phyloP scores from a whole-genome alignment of 2,113 vertebrate species.

The Emydura subglobosa region DNA sequence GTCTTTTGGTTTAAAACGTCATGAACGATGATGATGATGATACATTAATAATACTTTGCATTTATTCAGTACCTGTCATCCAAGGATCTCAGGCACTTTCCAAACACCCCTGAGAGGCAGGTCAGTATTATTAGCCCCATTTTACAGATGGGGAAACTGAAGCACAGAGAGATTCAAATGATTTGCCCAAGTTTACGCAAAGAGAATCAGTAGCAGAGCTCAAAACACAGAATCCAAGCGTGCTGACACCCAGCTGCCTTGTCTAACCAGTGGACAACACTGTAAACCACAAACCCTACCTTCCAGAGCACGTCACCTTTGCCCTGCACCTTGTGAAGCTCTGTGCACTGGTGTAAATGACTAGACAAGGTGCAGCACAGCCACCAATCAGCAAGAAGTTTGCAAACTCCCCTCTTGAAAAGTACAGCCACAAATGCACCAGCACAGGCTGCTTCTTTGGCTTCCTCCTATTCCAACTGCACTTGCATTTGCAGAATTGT shows the following conservation, averaged over 20 bases:
- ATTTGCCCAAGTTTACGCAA: neutral
- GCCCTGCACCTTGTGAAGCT: accelerated
- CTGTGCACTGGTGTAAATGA: neutral
- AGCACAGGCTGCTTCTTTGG: accelerated
- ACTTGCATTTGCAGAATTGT: neutral
- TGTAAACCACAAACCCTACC: neutral
- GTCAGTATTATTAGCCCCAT: neutral
- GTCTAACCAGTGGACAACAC: neutral
- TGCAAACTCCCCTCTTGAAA: neutral
- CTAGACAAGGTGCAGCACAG: neutral
- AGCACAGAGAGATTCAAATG: neutral
- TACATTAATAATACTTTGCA: accelerated
- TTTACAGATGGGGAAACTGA: neutral
- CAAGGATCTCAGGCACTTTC: accelerated
- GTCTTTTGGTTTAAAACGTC: neutral
- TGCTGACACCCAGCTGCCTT: neutral
- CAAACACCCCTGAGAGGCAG: neutral
- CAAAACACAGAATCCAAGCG: accelerated
- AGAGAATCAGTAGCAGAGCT: neutral
- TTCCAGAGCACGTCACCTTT: accelerated
- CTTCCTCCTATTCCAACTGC: neutral
- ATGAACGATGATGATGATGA: accelerated
- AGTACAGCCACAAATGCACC: neutral
- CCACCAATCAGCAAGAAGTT: neutral
- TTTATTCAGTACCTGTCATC: accelerated